These are phyloP conservation scores for Ginglymostoma cirratum DNA, from an alignment of 2,113 vertebrate species.

Conservation along the genomic window DNA sequence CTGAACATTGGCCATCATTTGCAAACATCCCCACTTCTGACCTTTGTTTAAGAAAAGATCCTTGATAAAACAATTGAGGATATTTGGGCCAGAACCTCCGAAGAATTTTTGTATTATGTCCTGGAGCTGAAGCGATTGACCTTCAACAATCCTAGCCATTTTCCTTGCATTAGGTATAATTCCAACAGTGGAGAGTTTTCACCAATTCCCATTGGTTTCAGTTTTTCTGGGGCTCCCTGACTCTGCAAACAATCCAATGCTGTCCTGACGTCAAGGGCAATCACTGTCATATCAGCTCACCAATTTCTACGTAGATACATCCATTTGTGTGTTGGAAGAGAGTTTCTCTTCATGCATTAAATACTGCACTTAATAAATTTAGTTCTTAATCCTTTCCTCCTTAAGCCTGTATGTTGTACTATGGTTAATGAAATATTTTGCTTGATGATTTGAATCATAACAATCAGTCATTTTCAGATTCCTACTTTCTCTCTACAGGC, in stretches of 20 bases:
- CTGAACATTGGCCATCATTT: neutral
- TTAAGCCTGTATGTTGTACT: neutral
- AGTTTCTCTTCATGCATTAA: neutral
- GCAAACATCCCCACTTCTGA: neutral
- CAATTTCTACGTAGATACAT: neutral
- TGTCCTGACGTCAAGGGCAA: neutral
- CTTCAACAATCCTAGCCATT: neutral
- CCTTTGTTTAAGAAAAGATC: neutral
- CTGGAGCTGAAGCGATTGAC: neutral
- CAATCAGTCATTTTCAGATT: neutral
- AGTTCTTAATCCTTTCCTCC: neutral
- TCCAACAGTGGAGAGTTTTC: neutral
- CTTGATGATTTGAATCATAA: neutral
- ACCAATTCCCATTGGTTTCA: neutral
- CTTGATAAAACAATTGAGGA: neutral
- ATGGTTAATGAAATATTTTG: neutral
- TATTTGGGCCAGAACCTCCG: neutral
- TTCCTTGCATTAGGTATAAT: neutral
- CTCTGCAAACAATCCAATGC: neutral
- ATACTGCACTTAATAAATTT: neutral
- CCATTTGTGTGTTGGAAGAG: neutral
- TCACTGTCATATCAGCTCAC: neutral
- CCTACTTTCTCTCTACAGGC: neutral
- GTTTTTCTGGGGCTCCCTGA: neutral
- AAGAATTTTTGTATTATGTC: neutral